These are phyloP conservation scores for Apolygus lucorum DNA, from an alignment of 1,140 invertebrate genomes.

Conservation along the genomic window DNA sequence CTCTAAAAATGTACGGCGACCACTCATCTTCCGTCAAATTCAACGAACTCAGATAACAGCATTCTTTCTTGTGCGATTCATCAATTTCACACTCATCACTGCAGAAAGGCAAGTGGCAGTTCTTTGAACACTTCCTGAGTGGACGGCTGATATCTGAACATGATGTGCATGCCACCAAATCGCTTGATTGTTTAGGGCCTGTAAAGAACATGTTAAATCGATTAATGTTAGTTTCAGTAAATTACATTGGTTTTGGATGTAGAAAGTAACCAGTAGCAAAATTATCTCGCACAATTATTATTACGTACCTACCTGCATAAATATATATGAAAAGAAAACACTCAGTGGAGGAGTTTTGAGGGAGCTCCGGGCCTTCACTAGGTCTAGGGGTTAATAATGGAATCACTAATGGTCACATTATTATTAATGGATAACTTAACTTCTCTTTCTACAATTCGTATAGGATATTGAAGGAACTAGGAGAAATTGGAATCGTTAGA, in stretches of 20 bases:
- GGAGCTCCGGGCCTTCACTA: background rate
- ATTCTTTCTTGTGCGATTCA: conserved; percentile 47
- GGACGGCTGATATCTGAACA: conserved; percentile 45
- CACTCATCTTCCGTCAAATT: conserved; percentile 44
- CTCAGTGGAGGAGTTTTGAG: too few species aligned
- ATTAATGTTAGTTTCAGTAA: too few species aligned
- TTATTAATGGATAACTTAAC: too few species aligned
- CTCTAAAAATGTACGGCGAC: conserved; percentile 25
- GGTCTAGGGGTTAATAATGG: too few species aligned
- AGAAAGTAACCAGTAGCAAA: background rate
- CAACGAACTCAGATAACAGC: conserved; percentile 43
- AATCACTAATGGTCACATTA: too few species aligned
- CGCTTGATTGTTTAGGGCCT: conserved; percentile 43
- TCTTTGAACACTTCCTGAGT: conserved; percentile 41
- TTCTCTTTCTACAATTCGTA: too few species aligned
- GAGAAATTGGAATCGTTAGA: too few species aligned
- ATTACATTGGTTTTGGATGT: too few species aligned
- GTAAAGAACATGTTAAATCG: background rate
- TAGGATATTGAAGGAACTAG: too few species aligned
- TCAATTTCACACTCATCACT: conserved; percentile 47
- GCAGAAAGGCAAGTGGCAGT: conserved; percentile 52
- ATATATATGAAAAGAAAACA: background rate
- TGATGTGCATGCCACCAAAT: conserved; percentile 45
- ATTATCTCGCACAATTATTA: background rate
- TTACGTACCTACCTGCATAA: background rate